Evolutionary conservation across 2,113 vertebrate species (phyloP).

Genomic region (Entomyzon cyanotis): DNA sequence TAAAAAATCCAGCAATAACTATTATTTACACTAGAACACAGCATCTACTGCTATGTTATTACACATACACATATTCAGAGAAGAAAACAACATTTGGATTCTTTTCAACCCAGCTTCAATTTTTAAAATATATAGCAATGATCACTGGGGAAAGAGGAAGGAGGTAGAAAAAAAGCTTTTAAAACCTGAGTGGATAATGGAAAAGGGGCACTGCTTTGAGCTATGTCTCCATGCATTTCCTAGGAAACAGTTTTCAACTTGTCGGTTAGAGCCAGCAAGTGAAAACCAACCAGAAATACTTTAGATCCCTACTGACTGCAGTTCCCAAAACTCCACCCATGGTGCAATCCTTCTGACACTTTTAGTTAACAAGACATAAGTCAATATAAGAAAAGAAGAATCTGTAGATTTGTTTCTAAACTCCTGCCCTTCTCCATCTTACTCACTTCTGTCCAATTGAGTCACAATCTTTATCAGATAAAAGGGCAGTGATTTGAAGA

Average conservation of each 20-base stretch:
- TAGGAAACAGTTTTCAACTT: background rate
- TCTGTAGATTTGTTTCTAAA: background rate
- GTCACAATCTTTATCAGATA: background rate
- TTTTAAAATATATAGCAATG: background rate
- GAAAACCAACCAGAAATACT: background rate
- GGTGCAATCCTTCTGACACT: background rate
- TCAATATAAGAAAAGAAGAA: background rate
- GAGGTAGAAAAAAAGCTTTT: background rate
- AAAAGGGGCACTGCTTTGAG: background rate
- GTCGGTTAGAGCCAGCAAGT: background rate
- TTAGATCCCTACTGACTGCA: background rate
- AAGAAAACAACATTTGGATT: background rate
- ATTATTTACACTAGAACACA: background rate
- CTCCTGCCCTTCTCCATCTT: background rate
- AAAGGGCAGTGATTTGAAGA: background rate
- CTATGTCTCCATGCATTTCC: background rate
- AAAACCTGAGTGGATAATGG: background rate
- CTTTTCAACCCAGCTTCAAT: background rate
- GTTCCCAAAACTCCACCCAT: background rate
- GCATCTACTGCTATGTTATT: background rate
- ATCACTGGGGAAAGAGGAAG: background rate
- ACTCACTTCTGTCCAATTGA: background rate
- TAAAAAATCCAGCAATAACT: background rate
- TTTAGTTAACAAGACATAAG: background rate
- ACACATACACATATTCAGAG: background rate